Evolutionary conservation across 2,888 invertebrate genomes (phyloP), one percentile per base, ranked within the genome.

Genomic region (Gibbula magus): DNA sequence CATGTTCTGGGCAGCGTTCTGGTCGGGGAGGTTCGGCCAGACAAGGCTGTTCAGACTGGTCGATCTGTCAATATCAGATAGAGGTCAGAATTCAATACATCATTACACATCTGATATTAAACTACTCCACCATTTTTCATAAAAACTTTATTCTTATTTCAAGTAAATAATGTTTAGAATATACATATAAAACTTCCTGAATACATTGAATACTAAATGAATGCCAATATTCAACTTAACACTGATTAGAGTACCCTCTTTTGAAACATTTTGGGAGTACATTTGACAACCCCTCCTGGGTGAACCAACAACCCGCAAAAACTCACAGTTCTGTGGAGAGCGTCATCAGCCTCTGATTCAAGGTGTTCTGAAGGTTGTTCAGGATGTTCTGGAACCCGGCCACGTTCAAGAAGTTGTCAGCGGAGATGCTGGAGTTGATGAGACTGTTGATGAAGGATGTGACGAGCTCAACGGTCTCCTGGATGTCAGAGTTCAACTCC

Each of bases 61-160:
- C 29, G 85, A 79, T 84, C 88, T 89, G 83, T 4, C 80, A 53
- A n/a, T n/a, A 66, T 20, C 70, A 32, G n/a, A n/a, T n/a, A n/a
- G n/a, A 45, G 45, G 45, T 10, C 5, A 13, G 10, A 45, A 45
- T 10, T 45, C 10, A 45, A 13, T 10, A 45, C 45, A 45, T 45
- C n/a, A n/a, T 10, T 45, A 13, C 10, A 10, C 1, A 45, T 45
- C 1, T 45, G 5, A 4, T 45, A 45, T 45, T 13, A 4, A 45
- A n/a, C n/a, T n/a, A n/a, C n/a, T n/a, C n/a, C n/a, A n/a, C n/a
- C n/a, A n/a, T n/a, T n/a, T n/a, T n/a, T n/a, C n/a, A n/a, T n/a
- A n/a, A n/a, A n/a, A n/a, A n/a, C n/a, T n/a, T n/a, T n/a, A n/a
- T n/a, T n/a, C n/a, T n/a, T n/a, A n/a, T n/a, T n/a, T n/a, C n/a